Evolutionary conservation across 2,888 invertebrate genomes (phyloP).

Genomic region (Euzophera pinguis): DNA sequence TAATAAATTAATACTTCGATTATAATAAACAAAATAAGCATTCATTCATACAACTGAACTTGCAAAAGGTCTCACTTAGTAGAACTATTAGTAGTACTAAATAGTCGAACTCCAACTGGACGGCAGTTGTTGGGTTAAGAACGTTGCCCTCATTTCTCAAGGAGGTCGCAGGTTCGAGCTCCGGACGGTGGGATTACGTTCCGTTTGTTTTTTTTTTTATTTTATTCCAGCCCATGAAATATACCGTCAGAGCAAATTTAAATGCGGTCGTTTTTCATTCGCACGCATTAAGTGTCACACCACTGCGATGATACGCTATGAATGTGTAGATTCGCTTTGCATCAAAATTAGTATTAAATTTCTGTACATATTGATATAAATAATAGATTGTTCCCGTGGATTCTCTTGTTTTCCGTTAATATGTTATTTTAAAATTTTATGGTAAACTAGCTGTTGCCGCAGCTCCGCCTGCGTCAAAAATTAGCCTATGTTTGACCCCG

Average conservation of each 20-base stretch:
- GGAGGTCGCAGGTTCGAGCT: background rate
- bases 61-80: background rate
- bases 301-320: background rate
- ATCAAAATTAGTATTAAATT: too few relatives aligned
- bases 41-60: too few relatives aligned
- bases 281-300: slow-evolving; percentile 5
- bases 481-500: too few relatives aligned
- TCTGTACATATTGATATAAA: too few relatives aligned
- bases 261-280: slow-evolving; percentile 14
- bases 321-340: too few relatives aligned
- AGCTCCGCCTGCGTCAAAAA: too few relatives aligned
- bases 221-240: slow-evolving; percentile 2
- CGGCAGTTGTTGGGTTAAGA: slow-evolving; percentile 20
- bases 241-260: slow-evolving; percentile 5
- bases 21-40: too few relatives aligned
- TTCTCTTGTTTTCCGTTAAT: too few relatives aligned
- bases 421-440: too few relatives aligned
- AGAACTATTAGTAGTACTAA: background rate
- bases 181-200: background rate
- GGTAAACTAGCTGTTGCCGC: too few relatives aligned
- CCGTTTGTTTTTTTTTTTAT: background rate
- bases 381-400: too few relatives aligned
- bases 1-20: too few relatives aligned
- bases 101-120: background rate
- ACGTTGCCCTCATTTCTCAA: slow-evolving; percentile 22